Percentiles rank a stretch among this genome's conserved stretches.
phyloP scores from a whole-genome alignment of 2,797 vertebrate genomes.

The Lagodon rhomboides region DNA sequence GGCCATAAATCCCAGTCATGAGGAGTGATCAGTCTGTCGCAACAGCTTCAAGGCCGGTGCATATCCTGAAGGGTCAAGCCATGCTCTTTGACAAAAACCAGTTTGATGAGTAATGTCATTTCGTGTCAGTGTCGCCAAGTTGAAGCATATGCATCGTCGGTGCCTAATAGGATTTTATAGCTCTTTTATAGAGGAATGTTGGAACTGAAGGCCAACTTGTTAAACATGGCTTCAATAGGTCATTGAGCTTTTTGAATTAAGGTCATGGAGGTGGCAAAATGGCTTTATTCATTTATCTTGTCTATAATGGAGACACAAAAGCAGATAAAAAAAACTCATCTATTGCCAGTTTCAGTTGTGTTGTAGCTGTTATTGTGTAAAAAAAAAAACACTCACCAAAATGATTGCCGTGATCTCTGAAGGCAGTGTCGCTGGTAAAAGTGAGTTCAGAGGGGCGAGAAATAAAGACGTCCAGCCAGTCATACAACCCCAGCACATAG shows the following conservation, averaged over 20 bases:
- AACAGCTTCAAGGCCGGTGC: conserved; percentile 20
- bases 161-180: conserved; percentile 41
- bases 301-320: too few relatives aligned
- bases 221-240: background rate
- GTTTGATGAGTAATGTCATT: background rate
- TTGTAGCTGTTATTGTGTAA: too few relatives aligned
- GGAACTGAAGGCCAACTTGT: background rate
- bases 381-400: too few relatives aligned
- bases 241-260: background rate
- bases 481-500: too few relatives aligned
- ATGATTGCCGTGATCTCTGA: background rate
- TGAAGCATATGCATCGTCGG: conserved; percentile 9
- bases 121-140: background rate
- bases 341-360: too few relatives aligned
- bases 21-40: conserved; percentile 51
- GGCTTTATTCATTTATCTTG: too few relatives aligned
- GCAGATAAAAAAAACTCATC: too few relatives aligned
- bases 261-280: background rate
- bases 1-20: conserved; percentile 68
- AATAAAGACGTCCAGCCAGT: too few relatives aligned
- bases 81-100: conserved; percentile 22
- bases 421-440: background rate
- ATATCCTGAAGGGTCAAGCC: conserved; percentile 17
- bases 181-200: conserved; percentile 36
- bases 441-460: too few relatives aligned